A percentile compares a stretch with the other conserved stretches of the same genome.
These are phyloP conservation scores for Xylota sylvarum DNA, from an alignment of 2,888 invertebrate genomes.

Conservation along the genomic window DNA sequence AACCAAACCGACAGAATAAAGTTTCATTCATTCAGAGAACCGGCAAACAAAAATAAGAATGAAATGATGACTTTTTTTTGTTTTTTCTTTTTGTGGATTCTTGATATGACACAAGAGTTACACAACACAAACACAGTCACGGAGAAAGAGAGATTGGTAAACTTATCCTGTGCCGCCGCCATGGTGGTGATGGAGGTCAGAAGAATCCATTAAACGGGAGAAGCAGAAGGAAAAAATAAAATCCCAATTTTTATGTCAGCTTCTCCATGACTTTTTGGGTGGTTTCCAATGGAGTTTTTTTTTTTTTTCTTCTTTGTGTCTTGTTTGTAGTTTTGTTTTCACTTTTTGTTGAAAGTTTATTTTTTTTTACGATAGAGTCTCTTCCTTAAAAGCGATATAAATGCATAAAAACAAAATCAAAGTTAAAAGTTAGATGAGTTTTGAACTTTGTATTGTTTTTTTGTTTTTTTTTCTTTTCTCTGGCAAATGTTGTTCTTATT, in stretches of 20 bases:
- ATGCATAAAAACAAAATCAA: neutral
- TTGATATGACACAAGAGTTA: slow-evolving; percentile 34
- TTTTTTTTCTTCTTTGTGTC: slow-evolving; percentile 15
- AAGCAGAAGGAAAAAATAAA: neutral
- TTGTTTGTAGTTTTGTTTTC: slow-evolving; percentile 17
- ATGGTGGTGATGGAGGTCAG: slow-evolving; percentile 27
- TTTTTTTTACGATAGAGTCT: slow-evolving; percentile 7
- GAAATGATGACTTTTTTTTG: slow-evolving; percentile 12
- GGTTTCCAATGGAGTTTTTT: slow-evolving; percentile 16
- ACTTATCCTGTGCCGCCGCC: slow-evolving; percentile 20
- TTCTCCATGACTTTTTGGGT: slow-evolving; percentile 40
- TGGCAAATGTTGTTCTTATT: neutral
- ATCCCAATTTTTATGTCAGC: slow-evolving; percentile 16
- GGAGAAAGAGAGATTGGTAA: slow-evolving; percentile 1
- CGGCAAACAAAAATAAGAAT: slow-evolving; percentile 35
- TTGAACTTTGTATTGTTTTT: neutral
- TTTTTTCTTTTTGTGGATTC: neutral
- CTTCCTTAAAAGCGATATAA: neutral
- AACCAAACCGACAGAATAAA: slow-evolving; percentile 1
- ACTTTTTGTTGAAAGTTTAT: neutral
- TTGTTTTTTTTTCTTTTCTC: neutral
- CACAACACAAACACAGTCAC: slow-evolving; percentile 17
- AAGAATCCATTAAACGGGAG: slow-evolving; percentile 39
- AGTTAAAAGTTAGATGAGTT: neutral
- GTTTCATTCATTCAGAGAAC: slow-evolving; percentile 59